Base-by-base conservation (phyloP, 2,113 vertebrate species). In the Malurus alboscapulatus region DNA sequence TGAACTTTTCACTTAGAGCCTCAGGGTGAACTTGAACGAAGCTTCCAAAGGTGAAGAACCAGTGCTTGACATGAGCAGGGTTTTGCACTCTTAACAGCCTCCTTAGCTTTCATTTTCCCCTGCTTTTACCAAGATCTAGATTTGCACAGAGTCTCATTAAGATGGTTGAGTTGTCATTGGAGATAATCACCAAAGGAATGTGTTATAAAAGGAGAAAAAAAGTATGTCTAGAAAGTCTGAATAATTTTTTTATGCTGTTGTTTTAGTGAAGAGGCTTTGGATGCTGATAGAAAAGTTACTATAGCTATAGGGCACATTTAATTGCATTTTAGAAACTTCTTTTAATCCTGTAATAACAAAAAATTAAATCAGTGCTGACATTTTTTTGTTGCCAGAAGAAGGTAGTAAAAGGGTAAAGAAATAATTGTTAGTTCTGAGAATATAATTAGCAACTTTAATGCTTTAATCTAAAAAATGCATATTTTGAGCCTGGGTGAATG, bases 381-480 rank as follows among this genome's bases (percentile, higher is more conserved):
- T 97, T 98, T 98, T 97, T 98, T 98, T 98, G 97, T 98, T 98
- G 98, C 98, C 98, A 98, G 98, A 98, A 98, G 98, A 98, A 98
- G 97, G 98, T 98, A 98, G 97, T 98, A 98, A 98, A 98, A 98
- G 98, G 97, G 97, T 98, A 98, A 98, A 98, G 98, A 98, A 98
- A 98, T 98, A 98, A 98, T 98, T 98, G 97, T 98, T 98, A 97
- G 97, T 98, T 98, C 97, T 98, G 97, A 98, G 98, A 98, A 98
- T 98, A 98, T 98, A 98, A 98, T 98, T 98, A 98, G 98, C 97
- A 97, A 98, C 98, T 98, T 98, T 98, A 98, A 98, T 98, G 98
- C 97, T 98, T 98, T 98, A 98, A 98, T 98, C 98, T 98, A 97
- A 98, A 98, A 98, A 98, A 97, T 97, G 97, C 97, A 97, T 98